Conservation (phyloP, 2,113 vertebrate genomes). For the Atrichornis clamosus region DNA sequence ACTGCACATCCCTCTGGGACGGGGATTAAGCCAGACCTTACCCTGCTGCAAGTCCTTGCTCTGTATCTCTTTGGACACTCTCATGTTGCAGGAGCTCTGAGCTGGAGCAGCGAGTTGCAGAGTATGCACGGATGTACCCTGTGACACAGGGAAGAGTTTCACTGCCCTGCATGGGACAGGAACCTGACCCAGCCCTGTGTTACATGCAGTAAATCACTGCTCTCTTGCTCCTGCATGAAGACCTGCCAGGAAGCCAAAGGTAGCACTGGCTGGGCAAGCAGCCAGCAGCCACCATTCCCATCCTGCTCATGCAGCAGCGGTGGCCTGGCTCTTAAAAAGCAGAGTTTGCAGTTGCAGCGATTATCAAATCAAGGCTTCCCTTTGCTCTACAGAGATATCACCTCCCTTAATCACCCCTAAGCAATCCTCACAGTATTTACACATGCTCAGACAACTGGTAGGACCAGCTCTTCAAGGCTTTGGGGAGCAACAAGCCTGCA, state of each 20-base stretch:
- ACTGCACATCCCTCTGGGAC: background rate
- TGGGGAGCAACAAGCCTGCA: background rate
- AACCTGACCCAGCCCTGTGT: background rate
- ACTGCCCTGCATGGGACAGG: background rate
- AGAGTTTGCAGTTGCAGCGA: background rate
- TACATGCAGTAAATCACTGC: background rate
- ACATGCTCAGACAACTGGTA: background rate
- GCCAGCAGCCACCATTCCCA: background rate
- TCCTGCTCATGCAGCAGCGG: background rate
- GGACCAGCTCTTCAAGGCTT: conserved; percentile 16
- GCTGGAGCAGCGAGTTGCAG: background rate
- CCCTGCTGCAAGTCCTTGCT: background rate
- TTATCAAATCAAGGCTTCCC: background rate
- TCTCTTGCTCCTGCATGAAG: background rate
- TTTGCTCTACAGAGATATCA: background rate
- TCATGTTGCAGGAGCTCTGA: background rate
- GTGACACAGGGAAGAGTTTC: background rate
- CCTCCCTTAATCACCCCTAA: background rate
- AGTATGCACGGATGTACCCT: fast-evolving
- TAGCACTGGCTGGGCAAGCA: background rate
- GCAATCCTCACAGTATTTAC: background rate
- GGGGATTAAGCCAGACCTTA: background rate
- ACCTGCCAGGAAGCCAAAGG: background rate
- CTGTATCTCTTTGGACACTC: fast-evolving
- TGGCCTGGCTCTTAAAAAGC: background rate